These are phyloP conservation scores for Helicolenus hilgendorfi DNA, from an alignment of 2,797 vertebrate genomes.

Conservation along the genomic window DNA sequence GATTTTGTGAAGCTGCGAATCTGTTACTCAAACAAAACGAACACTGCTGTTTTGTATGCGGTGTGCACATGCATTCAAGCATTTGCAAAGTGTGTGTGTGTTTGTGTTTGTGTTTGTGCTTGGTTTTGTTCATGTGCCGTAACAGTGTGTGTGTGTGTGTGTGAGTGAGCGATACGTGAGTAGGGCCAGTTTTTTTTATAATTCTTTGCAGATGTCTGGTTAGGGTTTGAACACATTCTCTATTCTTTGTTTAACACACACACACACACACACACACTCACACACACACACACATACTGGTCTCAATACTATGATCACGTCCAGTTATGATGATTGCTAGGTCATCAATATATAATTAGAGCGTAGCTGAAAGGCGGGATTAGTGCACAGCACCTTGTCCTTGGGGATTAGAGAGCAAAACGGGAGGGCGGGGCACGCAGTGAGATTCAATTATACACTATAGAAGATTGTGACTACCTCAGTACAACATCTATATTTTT, in stretches of 20 bases:
- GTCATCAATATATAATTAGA: slow-evolving; percentile 84
- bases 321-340: slow-evolving; percentile 70
- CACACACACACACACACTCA: not conserved
- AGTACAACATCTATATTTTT: not conserved
- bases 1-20: slow-evolving; percentile 44
- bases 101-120: not conserved
- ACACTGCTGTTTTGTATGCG: not conserved
- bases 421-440: slow-evolving; percentile 22
- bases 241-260: not conserved
- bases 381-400: slow-evolving; percentile 79
- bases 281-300: not conserved
- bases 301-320: slow-evolving; percentile 24
- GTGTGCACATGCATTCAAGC: not conserved
- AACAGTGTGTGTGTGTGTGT: not conserved
- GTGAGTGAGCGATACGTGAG: not conserved
- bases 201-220: slow-evolving; percentile 22
- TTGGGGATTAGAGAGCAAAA: slow-evolving; percentile 74
- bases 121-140: not conserved
- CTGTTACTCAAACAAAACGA: slow-evolving; percentile 37
- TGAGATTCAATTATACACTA: slow-evolving; percentile 20
- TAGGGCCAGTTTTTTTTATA: not conserved
- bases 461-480: not conserved
- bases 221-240: not conserved
- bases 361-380: slow-evolving; percentile 75
- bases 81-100: not conserved